Base-by-base conservation (phyloP, 2,113 vertebrate species). In the Oncorhynchus masou region DNA sequence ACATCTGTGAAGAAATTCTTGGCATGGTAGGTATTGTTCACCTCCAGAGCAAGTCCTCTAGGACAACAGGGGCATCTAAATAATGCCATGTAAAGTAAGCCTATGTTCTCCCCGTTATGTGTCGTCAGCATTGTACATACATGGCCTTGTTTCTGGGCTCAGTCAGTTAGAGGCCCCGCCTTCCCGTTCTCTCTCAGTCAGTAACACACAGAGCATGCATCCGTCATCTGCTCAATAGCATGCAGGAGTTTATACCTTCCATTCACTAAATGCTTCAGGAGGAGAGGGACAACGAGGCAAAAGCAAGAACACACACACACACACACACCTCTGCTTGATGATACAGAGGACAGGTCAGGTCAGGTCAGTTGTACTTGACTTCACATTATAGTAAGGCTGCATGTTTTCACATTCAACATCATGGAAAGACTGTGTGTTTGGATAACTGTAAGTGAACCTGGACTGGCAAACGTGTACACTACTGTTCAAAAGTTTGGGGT, bases 81-180 rank as follows among this genome's bases (percentile, higher is more conserved):
- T 85, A 75, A 82, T 78, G 80, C 77, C 77, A 77, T 71, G 75
- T 77, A 84, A 82, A 77, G 48, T 71, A 80, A 82, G 27, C 70
- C 60, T 78, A 74, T 75, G 51, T 59, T 75, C 74, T 77, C 65
- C 57, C 12, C 74, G 68, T 69, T 79, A 66, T 49, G 34, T 59
- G 67, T 20, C 57, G 59, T 83, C 70, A 76, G 81, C 49, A 71
- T 57, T 20, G 73, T 79, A 45, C 39, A 54, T 77, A 57, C 48
- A 2, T 27, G 66, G 64, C 74, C 79, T 59, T 19, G 45, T 71
- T 71, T 76, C 54, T 45, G 54, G 62, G 51, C 67, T 65, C 68
- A 74, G 59, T 49, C 60, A 39, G 9, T 72, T 20, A 7, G 8
- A 45, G 39, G 39, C 39, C 39, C 39, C 39, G 9, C 39, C 39